A percentile compares a stretch with the other conserved stretches of the same genome.
Evolutionary conservation across 2,888 invertebrate genomes (phyloP).

Genomic region (Liodrosophila aerea): DNA sequence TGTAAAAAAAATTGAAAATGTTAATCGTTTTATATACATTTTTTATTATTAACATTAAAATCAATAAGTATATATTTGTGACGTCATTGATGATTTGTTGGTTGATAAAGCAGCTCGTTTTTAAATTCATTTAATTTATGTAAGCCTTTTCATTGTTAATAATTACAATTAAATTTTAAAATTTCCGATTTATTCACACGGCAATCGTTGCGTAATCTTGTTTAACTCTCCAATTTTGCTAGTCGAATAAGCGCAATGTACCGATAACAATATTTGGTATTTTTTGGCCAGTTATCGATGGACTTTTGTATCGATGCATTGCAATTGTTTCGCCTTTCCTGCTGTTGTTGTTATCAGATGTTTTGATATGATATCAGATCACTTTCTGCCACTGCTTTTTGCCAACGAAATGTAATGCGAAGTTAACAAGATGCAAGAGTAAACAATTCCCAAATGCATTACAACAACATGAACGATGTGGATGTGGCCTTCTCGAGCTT

Average conservation of each 20-base stretch:
- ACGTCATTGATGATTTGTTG: background rate
- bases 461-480: conserved; percentile 77
- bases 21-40: too few relatives aligned
- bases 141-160: too few relatives aligned
- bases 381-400: conserved; percentile 34
- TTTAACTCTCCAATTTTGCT: too few relatives aligned
- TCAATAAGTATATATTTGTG: background rate
- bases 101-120: too few relatives aligned
- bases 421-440: conserved; percentile 52
- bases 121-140: too few relatives aligned
- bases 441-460: conserved; percentile 36
- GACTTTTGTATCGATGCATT: conserved; percentile 2
- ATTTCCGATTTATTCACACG: too few relatives aligned
- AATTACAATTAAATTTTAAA: too few relatives aligned
- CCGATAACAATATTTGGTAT: background rate
- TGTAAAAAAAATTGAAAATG: too few relatives aligned
- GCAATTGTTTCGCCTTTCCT: conserved; percentile 9
- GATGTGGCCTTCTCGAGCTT: conserved; percentile 73
- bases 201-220: too few relatives aligned
- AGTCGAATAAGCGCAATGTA: background rate
- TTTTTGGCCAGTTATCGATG: background rate
- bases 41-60: too few relatives aligned
- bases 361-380: conserved; percentile 62
- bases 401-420: conserved; percentile 53
- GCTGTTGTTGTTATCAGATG: conserved; percentile 44